Conservation (phyloP, 2,113 vertebrate species). For the Chloroceryle aenea region DNA sequence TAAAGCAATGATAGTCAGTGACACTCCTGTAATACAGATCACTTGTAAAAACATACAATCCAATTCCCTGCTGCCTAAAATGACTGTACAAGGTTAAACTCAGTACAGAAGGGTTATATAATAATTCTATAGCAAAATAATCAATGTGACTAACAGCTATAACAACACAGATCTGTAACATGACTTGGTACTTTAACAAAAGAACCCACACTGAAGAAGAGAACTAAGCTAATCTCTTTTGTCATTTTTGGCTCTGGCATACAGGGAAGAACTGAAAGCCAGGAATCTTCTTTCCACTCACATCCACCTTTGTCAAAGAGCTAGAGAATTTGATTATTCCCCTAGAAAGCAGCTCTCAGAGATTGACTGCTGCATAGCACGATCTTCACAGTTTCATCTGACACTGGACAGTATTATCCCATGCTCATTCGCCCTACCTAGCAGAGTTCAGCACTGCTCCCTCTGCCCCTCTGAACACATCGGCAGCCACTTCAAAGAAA, state of each 20-base stretch:
- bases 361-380: fast-evolving
- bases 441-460: background rate
- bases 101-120: background rate
- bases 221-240: background rate
- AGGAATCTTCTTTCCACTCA: background rate
- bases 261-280: background rate
- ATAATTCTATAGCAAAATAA: background rate
- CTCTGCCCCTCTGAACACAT: background rate
- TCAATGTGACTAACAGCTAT: background rate
- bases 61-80: background rate
- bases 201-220: background rate
- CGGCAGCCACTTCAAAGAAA: background rate
- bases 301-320: background rate
- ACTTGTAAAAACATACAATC: background rate
- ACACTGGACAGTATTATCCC: background rate
- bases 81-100: background rate
- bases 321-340: background rate
- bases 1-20: background rate
- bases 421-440: no score
- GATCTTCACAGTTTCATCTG: background rate
- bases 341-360: background rate
- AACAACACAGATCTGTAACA: background rate
- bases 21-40: background rate
- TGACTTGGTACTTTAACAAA: background rate
- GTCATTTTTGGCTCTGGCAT: background rate